Evolutionary conservation across 2,113 vertebrate species (phyloP).

Genomic region (Gopherus evgoodei): DNA sequence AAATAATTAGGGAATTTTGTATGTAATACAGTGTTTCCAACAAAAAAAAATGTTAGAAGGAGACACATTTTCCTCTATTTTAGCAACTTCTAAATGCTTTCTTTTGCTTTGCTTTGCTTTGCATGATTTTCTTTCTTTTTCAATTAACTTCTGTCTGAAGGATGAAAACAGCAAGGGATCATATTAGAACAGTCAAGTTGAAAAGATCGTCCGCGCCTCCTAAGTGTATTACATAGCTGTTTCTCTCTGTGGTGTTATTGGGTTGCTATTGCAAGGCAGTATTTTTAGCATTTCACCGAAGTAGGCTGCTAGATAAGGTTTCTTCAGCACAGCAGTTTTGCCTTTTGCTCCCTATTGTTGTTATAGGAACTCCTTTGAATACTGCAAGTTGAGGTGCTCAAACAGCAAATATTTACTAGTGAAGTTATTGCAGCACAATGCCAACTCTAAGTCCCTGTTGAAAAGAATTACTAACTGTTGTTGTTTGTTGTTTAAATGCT

Average conservation of each 20-base stretch:
- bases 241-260: background rate
- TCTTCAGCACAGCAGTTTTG: background rate
- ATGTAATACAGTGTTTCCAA: background rate
- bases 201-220: background rate
- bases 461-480: background rate
- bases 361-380: constrained; percentile 14
- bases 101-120: background rate
- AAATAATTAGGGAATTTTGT: background rate
- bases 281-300: constrained; percentile 56
- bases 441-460: background rate
- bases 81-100: background rate
- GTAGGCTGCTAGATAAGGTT: constrained; percentile 39
- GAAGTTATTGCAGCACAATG: background rate
- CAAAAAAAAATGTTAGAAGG: background rate
- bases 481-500: background rate
- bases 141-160: background rate
- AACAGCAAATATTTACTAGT: background rate
- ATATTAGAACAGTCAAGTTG: background rate
- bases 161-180: background rate
- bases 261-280: background rate
- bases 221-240: background rate
- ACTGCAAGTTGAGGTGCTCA: background rate
- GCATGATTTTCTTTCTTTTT: background rate
- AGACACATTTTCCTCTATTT: background rate
- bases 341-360: background rate